phyloP scores from a whole-genome alignment of 1,140 invertebrate genomes.

The Sitodiplosis mosellana region DNA sequence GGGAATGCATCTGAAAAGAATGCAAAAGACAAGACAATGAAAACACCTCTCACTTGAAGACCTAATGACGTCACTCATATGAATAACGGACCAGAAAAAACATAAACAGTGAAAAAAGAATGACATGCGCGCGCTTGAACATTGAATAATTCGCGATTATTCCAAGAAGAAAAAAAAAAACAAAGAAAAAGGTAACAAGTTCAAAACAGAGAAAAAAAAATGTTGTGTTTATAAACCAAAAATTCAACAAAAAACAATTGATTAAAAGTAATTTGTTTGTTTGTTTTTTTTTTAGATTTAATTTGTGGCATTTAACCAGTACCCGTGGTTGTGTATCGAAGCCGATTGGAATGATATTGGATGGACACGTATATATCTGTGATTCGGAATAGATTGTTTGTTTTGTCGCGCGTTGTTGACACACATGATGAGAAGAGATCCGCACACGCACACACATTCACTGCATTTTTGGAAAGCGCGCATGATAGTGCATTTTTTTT shows the following conservation, averaged over 20 bases:
- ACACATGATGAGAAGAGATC: too few relatives aligned
- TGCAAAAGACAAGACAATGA: too few relatives aligned
- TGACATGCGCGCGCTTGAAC: too few relatives aligned
- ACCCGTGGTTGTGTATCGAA: neutral
- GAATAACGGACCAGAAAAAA: neutral
- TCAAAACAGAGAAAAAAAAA: neutral
- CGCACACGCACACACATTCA: too few relatives aligned
- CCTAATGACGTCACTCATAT: too few relatives aligned
- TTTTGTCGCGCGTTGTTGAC: too few relatives aligned
- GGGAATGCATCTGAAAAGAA: neutral
- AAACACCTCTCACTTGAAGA: too few relatives aligned
- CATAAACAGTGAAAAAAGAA: neutral
- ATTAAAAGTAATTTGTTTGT: neutral
- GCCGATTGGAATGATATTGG: neutral
- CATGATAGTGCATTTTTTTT: constrained; percentile 3
- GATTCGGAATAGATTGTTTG: neutral
- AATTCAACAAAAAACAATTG: neutral
- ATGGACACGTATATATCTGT: neutral
- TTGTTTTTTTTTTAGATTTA: neutral
- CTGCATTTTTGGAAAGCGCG: neutral
- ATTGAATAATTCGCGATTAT: neutral
- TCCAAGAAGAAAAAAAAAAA: neutral
- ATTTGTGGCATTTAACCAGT: constrained; percentile 1
- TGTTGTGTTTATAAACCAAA: neutral
- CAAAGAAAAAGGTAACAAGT: neutral